Evolutionary conservation across 2,797 vertebrate species (phyloP).

Genomic region (Myotis findleyi): DNA sequence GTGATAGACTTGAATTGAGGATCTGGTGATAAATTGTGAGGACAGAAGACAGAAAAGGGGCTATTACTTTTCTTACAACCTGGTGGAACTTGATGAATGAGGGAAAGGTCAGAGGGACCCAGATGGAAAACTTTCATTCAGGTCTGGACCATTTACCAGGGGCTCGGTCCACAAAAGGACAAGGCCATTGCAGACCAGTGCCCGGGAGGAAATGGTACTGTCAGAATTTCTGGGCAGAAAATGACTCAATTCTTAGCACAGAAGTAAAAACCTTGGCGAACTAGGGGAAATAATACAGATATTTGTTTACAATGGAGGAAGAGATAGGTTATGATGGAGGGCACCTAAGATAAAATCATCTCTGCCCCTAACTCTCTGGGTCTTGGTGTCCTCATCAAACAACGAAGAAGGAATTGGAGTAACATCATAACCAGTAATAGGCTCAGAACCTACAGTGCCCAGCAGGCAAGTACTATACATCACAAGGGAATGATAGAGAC

Average conservation of each 20-base stretch:
- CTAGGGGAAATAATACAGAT: not conserved
- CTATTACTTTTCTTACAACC: slow-evolving; percentile 61
- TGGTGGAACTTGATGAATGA: slow-evolving; percentile 50
- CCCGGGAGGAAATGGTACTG: not conserved
- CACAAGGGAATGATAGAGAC: not conserved
- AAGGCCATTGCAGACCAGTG: not conserved
- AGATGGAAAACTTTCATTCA: slow-evolving; percentile 57
- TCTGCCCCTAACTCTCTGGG: not conserved
- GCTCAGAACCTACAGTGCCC: not conserved
- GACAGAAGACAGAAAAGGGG: slow-evolving; percentile 51
- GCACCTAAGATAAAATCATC: not conserved
- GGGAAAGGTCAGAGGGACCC: slow-evolving; percentile 70
- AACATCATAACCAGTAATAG: not conserved
- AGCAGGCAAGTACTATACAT: not conserved
- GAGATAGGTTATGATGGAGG: not conserved
- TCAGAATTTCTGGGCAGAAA: slow-evolving; percentile 51
- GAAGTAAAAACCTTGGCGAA: not conserved
- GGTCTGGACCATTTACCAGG: slow-evolving; percentile 28
- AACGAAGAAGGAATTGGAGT: not conserved
- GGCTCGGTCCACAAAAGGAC: not conserved
- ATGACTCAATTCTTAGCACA: slow-evolving; percentile 9
- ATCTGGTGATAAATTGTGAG: slow-evolving; percentile 65
- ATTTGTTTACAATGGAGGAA: slow-evolving; percentile 23
- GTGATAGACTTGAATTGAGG: slow-evolving; percentile 70
- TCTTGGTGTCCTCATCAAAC: not conserved